Evolutionary conservation across 1,140 invertebrate genomes (phyloP), one percentile per base, ranked within the genome.

Genomic region (Mycetomoellerius zeteki): DNA sequence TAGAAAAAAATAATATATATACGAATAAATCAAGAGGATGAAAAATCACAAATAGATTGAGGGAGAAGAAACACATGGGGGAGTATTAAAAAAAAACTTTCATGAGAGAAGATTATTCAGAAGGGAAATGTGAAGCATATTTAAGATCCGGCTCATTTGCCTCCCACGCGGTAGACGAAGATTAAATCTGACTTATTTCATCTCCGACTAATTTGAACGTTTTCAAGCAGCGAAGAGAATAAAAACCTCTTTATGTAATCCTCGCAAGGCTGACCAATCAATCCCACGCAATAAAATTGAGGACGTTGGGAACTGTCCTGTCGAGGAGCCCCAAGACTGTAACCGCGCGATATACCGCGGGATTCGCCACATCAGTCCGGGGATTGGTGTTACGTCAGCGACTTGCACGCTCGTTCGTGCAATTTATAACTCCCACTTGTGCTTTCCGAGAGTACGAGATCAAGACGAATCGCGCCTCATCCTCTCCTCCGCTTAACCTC

Each of bases 401-500:
- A 72, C 78, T 76, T 52, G 82, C 69, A 52, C 58, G 33, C 43
- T 84, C 65, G 50, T 71, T 76, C 73, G 58, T 65, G 60, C 77
- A 88, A 89, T 90, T 90, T 88, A 87, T 82, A 91, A 87, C 84
- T 82, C 71, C 85, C 62, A 89, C 81, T 81, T 90, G 69, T 77
- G 30, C 77, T 90, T 86, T 81, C 77, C 87, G 69, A 85, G 89
- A 88, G 90, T 86, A 88, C 82, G 88, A 92, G 90, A 90, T 92
- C 91, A 89, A 92, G 91, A 89, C 88, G 91, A 92, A 91, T 92
- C 89, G 88, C 64, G 80, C 86, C 64, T 89, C 86, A 87, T 89
- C 81, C 86, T 77, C 84, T 88, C 87, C 60, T 88, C 85, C 85
- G 84, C 86, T 89, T 81, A 89, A 78, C 81, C 65, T 82, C 71